Evolutionary conservation across 1,140 invertebrate species (phyloP).

Genomic region (Listronotus oregonensis): DNA sequence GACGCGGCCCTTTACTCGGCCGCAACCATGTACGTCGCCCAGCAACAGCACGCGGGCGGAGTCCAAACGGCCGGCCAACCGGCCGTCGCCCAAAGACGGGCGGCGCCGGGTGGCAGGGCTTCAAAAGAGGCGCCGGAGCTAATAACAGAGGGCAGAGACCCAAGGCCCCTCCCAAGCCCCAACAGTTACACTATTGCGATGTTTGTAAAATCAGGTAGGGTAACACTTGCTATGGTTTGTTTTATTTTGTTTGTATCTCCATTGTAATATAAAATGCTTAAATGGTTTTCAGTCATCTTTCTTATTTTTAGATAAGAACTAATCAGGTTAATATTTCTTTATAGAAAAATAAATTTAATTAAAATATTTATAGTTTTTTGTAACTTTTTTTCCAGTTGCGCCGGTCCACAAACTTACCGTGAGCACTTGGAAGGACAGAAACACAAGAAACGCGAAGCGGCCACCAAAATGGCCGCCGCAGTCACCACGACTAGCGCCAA

Average conservation of each 20-base stretch:
- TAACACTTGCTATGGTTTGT: not conserved
- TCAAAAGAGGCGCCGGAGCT: constrained; percentile 71
- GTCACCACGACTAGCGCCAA: constrained; percentile 60
- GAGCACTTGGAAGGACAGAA: constrained; percentile 98
- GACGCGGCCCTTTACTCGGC: constrained; percentile 92
- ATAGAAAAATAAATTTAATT: no score
- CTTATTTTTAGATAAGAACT: no score
- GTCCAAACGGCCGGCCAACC: constrained; percentile 55
- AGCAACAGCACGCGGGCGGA: constrained; percentile 63
- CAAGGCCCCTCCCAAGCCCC: constrained; percentile 84
- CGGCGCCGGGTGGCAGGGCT: constrained; percentile 70
- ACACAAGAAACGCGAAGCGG: constrained; percentile 97
- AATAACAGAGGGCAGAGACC: constrained; percentile 70
- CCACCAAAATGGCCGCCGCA: constrained; percentile 75
- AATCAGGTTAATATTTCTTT: no score
- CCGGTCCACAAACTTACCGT: constrained; percentile 79
- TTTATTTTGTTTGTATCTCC: constrained; percentile 4
- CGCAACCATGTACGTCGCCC: constrained; percentile 89
- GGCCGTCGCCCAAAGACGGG: constrained; percentile 63
- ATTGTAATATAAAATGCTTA: no score
- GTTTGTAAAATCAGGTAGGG: constrained; percentile 93
- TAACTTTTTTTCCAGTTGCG: constrained; percentile 46
- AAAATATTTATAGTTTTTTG: no score
- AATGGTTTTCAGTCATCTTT: no score
- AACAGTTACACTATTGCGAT: constrained; percentile 93